Evolutionary conservation across 2,797 vertebrate species (phyloP), one percentile per base, ranked within the genome.

Genomic region (Melanotaenia boesemani): DNA sequence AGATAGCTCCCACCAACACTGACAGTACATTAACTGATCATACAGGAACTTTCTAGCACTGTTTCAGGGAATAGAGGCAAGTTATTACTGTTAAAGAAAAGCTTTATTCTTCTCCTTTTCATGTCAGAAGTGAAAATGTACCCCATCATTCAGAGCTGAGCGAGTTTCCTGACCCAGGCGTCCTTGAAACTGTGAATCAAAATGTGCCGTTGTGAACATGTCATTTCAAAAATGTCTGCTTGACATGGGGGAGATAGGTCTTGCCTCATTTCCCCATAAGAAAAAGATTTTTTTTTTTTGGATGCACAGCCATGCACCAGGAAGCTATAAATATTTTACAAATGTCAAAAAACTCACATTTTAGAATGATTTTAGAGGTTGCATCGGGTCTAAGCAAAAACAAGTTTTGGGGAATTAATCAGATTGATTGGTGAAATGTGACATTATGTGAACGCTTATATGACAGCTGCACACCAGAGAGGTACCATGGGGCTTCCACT

Each of bases 131-230:
- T 30, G 63, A 67, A 76, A 34, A 7, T 55, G 6, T 36, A 50
- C 37, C 67, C 28, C 50, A 15, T 55, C 37, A 39, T 64, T 58
- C 16, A 44, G 63, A 50, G 22, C 12, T 28, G 55, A 76, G 57
- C 10, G 30, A 22, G 44, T 44, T 76, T 70, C 36, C 52, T 39
- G 52, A 76, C 58, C 56, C 16, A 67, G 6, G 55, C 20, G 41
- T 77, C 81, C 76, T 71, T 80, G 67, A 79, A 82, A 73, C 32
- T 12, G 54, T 24, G 13, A 67, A 56, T 66, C 18, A 68, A 5
- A 70, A 57, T 22, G 54, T 44, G 58, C 37, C 71, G 57, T 46
- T 69, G 61, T 52, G 1, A 76, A 57, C n/a, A 50, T 54, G 56
- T 64, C 54, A 72, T 80, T 81, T 72, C 4, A 57, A 60, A 80